Evolutionary conservation across 2,888 invertebrate genomes (phyloP).

Genomic region (Phortica magna): DNA sequence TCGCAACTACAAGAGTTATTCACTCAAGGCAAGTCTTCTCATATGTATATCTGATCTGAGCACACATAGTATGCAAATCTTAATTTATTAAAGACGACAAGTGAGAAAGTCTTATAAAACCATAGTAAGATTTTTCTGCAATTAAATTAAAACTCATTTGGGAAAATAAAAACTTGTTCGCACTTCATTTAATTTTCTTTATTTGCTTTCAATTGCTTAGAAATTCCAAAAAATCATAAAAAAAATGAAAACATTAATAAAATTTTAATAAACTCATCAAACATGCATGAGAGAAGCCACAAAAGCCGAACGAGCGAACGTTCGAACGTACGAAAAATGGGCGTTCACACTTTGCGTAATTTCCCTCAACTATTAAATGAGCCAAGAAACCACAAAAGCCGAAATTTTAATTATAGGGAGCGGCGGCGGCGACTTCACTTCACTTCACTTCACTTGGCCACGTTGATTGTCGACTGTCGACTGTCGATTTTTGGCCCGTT

Average conservation of each 20-base stretch:
- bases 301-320: constrained; percentile 38
- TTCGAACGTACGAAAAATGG: constrained; percentile 41
- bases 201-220: constrained; percentile 28
- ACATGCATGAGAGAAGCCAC: constrained; percentile 1
- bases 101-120: no score
- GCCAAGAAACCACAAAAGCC: constrained; percentile 56
- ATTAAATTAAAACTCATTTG: no score
- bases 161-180: no score
- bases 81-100: no score
- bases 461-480: background rate
- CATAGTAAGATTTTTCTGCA: no score
- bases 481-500: constrained; percentile 32
- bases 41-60: no score
- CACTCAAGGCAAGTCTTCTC: no score
- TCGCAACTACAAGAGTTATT: no score
- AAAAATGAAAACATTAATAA: constrained; percentile 24
- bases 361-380: constrained; percentile 44
- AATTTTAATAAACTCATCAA: constrained; percentile 36
- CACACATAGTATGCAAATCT: no score
- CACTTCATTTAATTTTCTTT: no score
- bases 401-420: constrained; percentile 66
- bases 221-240: constrained; percentile 1
- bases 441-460: background rate
- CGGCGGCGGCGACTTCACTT: constrained; percentile 4
- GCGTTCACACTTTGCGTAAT: constrained; percentile 66